These are phyloP conservation scores for Lerista edwardsae DNA, from an alignment of 2,797 vertebrate genomes.

Conservation along the genomic window DNA sequence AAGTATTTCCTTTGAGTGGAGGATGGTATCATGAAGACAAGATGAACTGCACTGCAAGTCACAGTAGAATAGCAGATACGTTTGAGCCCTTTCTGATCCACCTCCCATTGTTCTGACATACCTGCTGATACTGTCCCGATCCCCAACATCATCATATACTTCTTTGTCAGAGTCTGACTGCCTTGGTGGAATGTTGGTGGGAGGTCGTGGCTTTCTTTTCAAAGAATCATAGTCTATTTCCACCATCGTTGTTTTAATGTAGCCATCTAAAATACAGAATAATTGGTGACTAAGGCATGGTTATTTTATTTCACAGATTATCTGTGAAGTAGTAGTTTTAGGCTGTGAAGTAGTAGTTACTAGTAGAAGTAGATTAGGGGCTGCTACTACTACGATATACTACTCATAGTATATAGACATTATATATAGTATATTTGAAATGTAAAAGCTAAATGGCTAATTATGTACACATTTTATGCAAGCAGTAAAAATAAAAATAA, in stretches of 20 bases:
- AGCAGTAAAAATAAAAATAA: background rate
- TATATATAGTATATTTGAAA: too few relatives aligned
- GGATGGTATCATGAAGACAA: background rate
- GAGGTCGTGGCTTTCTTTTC: conserved; percentile 75
- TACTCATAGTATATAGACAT: too few relatives aligned
- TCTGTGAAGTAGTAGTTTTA: too few relatives aligned
- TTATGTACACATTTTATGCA: too few relatives aligned
- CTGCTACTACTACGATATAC: too few relatives aligned
- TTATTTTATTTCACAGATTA: conserved; percentile 27
- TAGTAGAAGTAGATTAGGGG: too few relatives aligned
- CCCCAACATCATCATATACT: conserved; percentile 89
- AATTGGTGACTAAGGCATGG: background rate
- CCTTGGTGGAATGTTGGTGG: conserved; percentile 35
- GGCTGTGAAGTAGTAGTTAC: too few relatives aligned
- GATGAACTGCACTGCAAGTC: background rate
- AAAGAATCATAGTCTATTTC: conserved; percentile 88
- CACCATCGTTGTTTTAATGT: conserved; percentile 89
- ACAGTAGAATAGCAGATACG: background rate
- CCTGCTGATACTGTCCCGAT: conserved; percentile 70
- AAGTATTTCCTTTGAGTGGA: too few relatives aligned
- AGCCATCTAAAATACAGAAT: conserved; percentile 83
- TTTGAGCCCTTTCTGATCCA: fast-evolving
- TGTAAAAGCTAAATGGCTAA: too few relatives aligned
- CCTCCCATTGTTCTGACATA: conserved; percentile 37
- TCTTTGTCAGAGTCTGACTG: conserved; percentile 79